Base-by-base conservation (phyloP, 2,797 vertebrate species). In the Sebastiscus albofasciatus region DNA sequence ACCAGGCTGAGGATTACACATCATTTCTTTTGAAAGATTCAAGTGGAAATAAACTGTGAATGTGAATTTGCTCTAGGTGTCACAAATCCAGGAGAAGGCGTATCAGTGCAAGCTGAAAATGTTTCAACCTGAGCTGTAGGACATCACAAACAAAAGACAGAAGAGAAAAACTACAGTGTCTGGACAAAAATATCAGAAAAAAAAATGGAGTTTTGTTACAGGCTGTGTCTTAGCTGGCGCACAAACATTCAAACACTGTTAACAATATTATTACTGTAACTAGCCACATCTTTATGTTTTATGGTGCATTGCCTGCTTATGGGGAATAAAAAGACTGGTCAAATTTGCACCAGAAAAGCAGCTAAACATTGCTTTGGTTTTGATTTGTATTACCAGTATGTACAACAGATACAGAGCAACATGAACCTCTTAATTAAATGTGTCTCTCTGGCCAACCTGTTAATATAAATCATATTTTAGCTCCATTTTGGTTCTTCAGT, bases 71-170 rank as follows among this genome's bases (percentile, higher is more conserved):
- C 12, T 55, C 12, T 12, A 49, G 46, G 46, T 49, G 46, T 49
- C 46, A 9, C 46, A 20, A 49, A 49, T 49, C 46, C 46, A 49
- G 18, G 46, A 18, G 18, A 49, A 49, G 46, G 46, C 8, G 0
- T 20, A 49, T 13, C 11, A 62, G 11, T 61, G 20, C 0, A 33
- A 33, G 0, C 8, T 5, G 0, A 1, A 20, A n/a, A 60, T n/a
- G 59, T 61, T 61, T 61, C 6, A 60, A 60, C 27, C 29, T 31
- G 8, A 31, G 58, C 0, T 12, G 18, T 20, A 31, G 6, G 29
- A 61, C 29, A 33, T 29, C 29, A 61, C 18, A 49, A 49, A 49
- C n/a, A 33, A n/a, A 14, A n/a, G 18, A 59, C 26, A 27, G 13
- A 58, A 58, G 24, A 58, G 5, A 27, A 26, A 31, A 16, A 60